These are phyloP conservation scores for Cyclopterus lumpus DNA, from an alignment of 2,797 vertebrate species.

Conservation along the genomic window DNA sequence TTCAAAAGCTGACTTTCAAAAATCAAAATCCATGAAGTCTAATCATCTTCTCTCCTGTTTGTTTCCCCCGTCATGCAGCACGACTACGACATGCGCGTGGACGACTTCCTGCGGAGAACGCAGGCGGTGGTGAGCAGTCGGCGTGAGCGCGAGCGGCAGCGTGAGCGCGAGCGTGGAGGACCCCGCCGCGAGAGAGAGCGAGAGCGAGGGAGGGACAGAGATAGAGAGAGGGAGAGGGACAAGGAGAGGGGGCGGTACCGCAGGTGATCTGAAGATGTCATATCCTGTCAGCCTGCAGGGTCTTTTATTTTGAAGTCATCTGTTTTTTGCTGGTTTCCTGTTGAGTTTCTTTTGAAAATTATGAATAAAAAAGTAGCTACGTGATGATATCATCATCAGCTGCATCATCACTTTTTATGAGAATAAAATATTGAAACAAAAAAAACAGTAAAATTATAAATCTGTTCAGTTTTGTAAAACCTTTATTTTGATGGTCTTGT, in stretches of 20 bases:
- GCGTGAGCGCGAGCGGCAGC: slow-evolving; percentile 89
- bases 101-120: slow-evolving; percentile 96
- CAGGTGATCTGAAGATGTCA: slow-evolving; percentile 81
- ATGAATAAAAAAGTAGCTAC: neutral
- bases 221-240: slow-evolving; percentile 89
- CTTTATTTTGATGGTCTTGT: slow-evolving; percentile 20
- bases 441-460: slow-evolving; percentile 7
- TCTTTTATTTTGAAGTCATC: slow-evolving; percentile 48
- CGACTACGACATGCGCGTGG: slow-evolving; percentile 98
- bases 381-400: slow-evolving; percentile 22
- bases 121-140: slow-evolving; percentile 96
- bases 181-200: slow-evolving; percentile 71
- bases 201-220: slow-evolving; percentile 89
- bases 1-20: too few species aligned
- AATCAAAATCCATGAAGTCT: too few species aligned
- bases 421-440: slow-evolving; percentile 16
- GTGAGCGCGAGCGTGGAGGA: slow-evolving; percentile 84
- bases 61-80: slow-evolving; percentile 83
- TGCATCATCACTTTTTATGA: slow-evolving; percentile 37
- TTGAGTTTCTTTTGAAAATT: slow-evolving; percentile 16
- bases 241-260: slow-evolving; percentile 94
- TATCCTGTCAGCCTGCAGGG: neutral
- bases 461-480: slow-evolving; percentile 7
- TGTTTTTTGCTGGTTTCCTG: slow-evolving; percentile 2
- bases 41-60: neutral